These are phyloP conservation scores for Trilocha varians DNA, from an alignment of 2,888 invertebrate species.

Conservation along the genomic window DNA sequence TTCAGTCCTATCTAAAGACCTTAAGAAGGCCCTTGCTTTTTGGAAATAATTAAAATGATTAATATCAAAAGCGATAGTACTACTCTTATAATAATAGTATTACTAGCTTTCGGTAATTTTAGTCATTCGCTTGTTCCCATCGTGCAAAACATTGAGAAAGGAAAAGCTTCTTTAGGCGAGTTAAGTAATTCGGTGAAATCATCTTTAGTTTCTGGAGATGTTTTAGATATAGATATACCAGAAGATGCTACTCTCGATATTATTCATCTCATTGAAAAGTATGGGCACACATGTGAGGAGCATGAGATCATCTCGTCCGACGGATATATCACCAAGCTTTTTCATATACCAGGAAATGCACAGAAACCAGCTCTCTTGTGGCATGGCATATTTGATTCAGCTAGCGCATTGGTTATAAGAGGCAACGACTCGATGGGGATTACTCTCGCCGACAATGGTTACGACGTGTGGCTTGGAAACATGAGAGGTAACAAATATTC, in stretches of 20 bases:
- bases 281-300: slow-evolving; percentile 4
- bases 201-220: not conserved
- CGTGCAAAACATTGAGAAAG: too few relatives aligned
- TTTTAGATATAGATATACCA: slow-evolving; percentile 8
- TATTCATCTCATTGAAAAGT: slow-evolving; percentile 1
- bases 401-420: slow-evolving; percentile 24
- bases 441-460: slow-evolving; percentile 49
- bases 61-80: too few relatives aligned
- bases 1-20: too few relatives aligned
- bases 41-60: too few relatives aligned
- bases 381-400: slow-evolving; percentile 22
- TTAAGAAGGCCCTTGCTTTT: too few relatives aligned
- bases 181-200: too few relatives aligned
- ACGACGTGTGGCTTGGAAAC: slow-evolving; percentile 31
- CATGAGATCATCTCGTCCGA: slow-evolving; percentile 21
- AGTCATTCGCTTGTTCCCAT: too few relatives aligned
- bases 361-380: slow-evolving; percentile 18
- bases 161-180: not conserved
- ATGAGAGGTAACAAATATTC: slow-evolving; percentile 12
- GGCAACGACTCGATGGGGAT: slow-evolving; percentile 21
- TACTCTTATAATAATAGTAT: too few relatives aligned
- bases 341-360: slow-evolving; percentile 18
- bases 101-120: too few relatives aligned
- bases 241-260: slow-evolving; percentile 6
- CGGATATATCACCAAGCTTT: slow-evolving; percentile 23